phyloP scores from a whole-genome alignment of 1,140 invertebrate genomes.

The Dryas iulia region DNA sequence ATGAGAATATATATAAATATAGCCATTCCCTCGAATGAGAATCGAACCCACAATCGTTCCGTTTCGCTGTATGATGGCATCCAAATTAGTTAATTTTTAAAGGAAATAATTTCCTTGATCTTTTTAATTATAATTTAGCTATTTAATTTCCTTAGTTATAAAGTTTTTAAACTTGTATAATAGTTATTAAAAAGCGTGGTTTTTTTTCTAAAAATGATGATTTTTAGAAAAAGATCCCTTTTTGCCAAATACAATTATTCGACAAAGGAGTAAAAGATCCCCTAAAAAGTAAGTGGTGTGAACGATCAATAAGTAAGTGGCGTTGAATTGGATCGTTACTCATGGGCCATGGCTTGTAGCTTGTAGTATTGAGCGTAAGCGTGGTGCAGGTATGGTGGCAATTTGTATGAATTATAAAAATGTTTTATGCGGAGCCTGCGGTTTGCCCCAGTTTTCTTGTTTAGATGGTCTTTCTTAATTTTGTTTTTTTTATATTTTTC shows the following conservation, averaged over 20 bases:
- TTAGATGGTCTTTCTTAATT: neutral
- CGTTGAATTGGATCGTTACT: neutral
- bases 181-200: too few species aligned
- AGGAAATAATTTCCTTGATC: too few species aligned
- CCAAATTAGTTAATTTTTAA: too few species aligned
- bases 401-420: neutral
- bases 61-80: too few species aligned
- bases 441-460: neutral
- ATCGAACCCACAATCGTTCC: too few species aligned
- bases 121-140: too few species aligned
- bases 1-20: too few species aligned
- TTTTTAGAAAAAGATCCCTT: too few species aligned
- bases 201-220: too few species aligned
- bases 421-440: neutral
- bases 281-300: neutral
- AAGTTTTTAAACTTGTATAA: too few species aligned
- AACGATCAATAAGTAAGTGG: constrained; percentile 1
- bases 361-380: neutral
- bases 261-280: neutral
- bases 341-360: neutral
- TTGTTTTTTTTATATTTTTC: neutral
- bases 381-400: neutral
- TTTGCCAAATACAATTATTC: neutral
- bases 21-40: too few species aligned
- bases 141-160: too few species aligned